A percentile compares a stretch with the other conserved stretches of the same genome.
Conservation (phyloP, 2,888 invertebrate species). For the Athalia circularis region DNA sequence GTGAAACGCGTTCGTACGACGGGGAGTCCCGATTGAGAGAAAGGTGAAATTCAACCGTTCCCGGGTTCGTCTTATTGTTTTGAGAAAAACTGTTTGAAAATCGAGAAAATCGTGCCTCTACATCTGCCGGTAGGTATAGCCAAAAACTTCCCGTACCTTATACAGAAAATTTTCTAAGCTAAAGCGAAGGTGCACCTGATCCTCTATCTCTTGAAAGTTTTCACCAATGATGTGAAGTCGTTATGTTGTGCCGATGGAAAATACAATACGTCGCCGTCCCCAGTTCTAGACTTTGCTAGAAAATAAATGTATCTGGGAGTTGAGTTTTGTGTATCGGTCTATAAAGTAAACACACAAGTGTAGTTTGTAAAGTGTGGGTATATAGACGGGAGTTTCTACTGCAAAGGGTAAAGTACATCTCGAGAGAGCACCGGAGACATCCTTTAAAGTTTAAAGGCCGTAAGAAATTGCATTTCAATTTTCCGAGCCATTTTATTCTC, state of each 20-base stretch:
- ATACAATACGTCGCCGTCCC: not conserved
- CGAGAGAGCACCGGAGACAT: slow-evolving; percentile 19
- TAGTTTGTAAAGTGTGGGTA: not conserved
- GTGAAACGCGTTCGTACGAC: not conserved
- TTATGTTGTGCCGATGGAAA: not conserved
- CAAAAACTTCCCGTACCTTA: too few relatives aligned
- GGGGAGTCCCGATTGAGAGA: not conserved
- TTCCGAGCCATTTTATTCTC: slow-evolving; percentile 21
- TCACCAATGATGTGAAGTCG: not conserved
- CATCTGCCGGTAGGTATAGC: too few relatives aligned
- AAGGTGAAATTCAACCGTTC: not conserved
- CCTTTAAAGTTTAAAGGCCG: slow-evolving; percentile 37
- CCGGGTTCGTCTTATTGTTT: too few relatives aligned
- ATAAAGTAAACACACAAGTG: not conserved
- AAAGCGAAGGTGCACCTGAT: not conserved
- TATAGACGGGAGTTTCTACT: not conserved
- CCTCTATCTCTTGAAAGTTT: not conserved
- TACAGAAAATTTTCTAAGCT: too few relatives aligned
- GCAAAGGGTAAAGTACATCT: not conserved
- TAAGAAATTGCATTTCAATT: slow-evolving; percentile 40
- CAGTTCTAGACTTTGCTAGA: slow-evolving; percentile 6
- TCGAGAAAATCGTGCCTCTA: too few relatives aligned
- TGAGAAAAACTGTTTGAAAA: too few relatives aligned
- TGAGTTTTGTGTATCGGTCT: not conserved
- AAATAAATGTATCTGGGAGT: slow-evolving; percentile 4